Evolutionary conservation across 1,140 invertebrate genomes (phyloP).

Genomic region (Megathymus violae): DNA sequence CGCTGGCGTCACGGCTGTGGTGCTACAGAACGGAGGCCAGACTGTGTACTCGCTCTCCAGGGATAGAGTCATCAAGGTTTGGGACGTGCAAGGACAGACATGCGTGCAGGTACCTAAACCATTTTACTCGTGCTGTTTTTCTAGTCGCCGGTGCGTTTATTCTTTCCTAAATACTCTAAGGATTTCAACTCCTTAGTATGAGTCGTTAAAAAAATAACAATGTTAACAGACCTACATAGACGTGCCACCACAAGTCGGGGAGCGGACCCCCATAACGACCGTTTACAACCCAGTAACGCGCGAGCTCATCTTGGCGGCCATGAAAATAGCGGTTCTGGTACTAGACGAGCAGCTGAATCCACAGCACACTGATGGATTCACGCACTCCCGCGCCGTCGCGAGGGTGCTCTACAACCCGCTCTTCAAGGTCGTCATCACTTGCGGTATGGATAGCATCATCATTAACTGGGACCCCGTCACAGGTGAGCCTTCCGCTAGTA

Average conservation of each 20-base stretch:
- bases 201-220: no score
- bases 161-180: no score
- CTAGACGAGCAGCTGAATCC: constrained; percentile 86
- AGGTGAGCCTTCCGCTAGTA: no score
- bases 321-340: constrained; percentile 85
- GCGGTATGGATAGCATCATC: constrained; percentile 88
- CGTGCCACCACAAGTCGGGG: constrained; percentile 84
- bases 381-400: constrained; percentile 86
- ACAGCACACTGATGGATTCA: constrained; percentile 87
- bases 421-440: constrained; percentile 87
- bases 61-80: constrained; percentile 88
- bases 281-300: constrained; percentile 87
- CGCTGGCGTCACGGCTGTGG: constrained; percentile 86
- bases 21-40: constrained; percentile 83
- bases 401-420: constrained; percentile 88
- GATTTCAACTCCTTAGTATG: no score
- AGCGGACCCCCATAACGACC: constrained; percentile 84
- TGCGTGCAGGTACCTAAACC: no score
- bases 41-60: constrained; percentile 86
- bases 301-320: constrained; percentile 86
- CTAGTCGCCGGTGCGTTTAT: no score
- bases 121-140: no score
- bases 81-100: constrained; percentile 85
- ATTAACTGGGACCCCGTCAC: constrained; percentile 89
- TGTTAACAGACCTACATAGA: constrained; percentile 87